phyloP scores from a whole-genome alignment of 2,113 vertebrate genomes.

The Sciurus niger region DNA sequence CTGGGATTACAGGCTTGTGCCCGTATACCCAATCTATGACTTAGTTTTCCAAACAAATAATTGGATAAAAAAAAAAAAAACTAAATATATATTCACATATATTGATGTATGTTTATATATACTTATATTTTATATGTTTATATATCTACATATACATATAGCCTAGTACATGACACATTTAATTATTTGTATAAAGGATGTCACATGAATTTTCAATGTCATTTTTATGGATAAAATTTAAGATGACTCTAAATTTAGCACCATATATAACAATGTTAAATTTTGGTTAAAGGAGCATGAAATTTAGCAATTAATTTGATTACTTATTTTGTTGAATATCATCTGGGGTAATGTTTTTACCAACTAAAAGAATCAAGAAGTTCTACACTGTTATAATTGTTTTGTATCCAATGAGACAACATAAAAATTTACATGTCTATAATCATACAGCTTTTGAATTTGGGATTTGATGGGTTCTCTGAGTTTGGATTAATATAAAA shows the following conservation, averaged over 20 bases:
- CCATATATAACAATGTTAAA: neutral
- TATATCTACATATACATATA: neutral
- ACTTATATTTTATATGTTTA: neutral
- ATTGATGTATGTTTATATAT: neutral
- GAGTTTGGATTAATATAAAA: conserved; percentile 59
- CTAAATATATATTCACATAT: neutral
- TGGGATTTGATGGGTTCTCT: conserved; percentile 56
- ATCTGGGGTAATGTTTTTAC: conserved; percentile 45
- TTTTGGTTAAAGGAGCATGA: neutral
- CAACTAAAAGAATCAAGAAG: conserved; percentile 32
- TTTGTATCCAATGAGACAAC: neutral
- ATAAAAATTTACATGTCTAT: conserved; percentile 11
- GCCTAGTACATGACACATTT: neutral
- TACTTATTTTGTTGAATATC: conserved; percentile 31
- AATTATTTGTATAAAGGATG: neutral
- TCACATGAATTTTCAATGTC: conserved; percentile 1
- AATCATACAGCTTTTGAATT: conserved; percentile 40
- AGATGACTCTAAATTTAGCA: neutral
- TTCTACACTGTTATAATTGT: conserved; percentile 29
- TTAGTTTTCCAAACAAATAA: neutral
- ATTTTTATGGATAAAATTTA: neutral
- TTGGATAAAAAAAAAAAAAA: neutral
- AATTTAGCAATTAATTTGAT: conserved; percentile 39
- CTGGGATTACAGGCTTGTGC: too few species aligned
- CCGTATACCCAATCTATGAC: neutral